Percentiles rank a stretch among this genome's conserved stretches.
Evolutionary conservation across 35 echinoderm and acorn worm species (phyloP).

Genomic region (Apostichopus californicus): DNA sequence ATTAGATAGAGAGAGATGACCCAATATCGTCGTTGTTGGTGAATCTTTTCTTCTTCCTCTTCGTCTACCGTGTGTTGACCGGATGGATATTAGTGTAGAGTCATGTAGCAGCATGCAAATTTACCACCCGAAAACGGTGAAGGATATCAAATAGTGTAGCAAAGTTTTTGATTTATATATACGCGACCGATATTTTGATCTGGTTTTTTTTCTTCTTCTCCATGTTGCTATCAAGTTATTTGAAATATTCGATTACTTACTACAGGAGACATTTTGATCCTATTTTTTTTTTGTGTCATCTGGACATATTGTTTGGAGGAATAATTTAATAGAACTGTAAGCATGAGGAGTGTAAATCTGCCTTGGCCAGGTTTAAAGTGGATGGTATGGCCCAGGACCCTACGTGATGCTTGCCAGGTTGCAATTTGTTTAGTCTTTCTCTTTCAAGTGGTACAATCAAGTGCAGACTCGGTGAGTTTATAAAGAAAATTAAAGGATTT

Average conservation of each 20-base stretch:
- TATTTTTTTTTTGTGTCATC: neutral
- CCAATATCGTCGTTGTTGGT: slow-evolving; percentile 7
- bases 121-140: too few relatives aligned
- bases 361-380: slow-evolving; percentile 16
- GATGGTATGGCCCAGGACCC: slow-evolving; percentile 27
- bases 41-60: neutral
- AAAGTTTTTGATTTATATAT: too few relatives aligned
- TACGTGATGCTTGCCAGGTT: slow-evolving; percentile 35
- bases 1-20: slow-evolving; percentile 10
- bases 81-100: too few relatives aligned
- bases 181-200: neutral
- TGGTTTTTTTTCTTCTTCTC: neutral
- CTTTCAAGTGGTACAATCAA: slow-evolving; percentile 36
- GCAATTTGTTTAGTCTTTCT: slow-evolving; percentile 52
- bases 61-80: neutral
- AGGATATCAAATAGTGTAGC: too few relatives aligned
- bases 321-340: neutral
- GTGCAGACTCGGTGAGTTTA: slow-evolving; percentile 39
- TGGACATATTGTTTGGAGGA: neutral
- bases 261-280: neutral
- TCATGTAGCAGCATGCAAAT: too few relatives aligned
- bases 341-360: neutral
- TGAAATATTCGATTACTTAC: neutral
- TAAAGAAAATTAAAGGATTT: neutral
- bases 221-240: neutral